A percentile compares a stretch with the other conserved stretches of the same genome.
Evolutionary conservation across 2,888 invertebrate genomes (phyloP).

Genomic region (Macrosoma leucophasiata): DNA sequence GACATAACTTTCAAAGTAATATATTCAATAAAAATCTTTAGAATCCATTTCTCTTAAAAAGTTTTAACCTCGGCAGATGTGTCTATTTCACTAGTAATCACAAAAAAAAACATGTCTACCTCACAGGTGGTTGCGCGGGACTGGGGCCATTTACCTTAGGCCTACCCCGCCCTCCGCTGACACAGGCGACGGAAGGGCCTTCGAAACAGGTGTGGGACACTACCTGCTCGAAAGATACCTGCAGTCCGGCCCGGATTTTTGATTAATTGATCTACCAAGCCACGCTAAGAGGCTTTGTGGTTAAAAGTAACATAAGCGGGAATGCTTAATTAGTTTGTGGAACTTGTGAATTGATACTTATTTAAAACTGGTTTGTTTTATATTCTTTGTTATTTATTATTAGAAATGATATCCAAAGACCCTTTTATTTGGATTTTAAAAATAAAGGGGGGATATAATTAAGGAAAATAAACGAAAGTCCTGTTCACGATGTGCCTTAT

Average conservation of each 20-base stretch:
- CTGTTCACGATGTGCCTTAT: no score
- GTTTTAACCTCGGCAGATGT: conserved; percentile 16
- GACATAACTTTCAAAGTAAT: conserved; percentile 1
- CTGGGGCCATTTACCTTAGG: conserved; percentile 37
- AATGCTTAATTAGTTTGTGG: no score
- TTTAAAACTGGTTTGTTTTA: no score
- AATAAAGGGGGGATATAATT: no score
- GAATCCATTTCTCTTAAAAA: conserved; percentile 3
- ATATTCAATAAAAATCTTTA: background rate
- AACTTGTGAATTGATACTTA: no score
- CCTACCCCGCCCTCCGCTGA: conserved; percentile 37
- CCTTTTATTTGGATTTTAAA: no score
- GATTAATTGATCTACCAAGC: no score
- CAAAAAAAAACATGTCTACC: conserved; percentile 47
- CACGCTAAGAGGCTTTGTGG: no score
- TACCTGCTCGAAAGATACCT: conserved; percentile 67
- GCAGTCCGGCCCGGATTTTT: conserved; percentile 53
- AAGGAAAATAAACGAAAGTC: no score
- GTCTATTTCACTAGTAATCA: conserved; percentile 11
- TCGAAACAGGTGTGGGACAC: conserved; percentile 55
- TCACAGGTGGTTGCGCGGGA: conserved; percentile 62
- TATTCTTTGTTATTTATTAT: no score
- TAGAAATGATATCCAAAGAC: no score
- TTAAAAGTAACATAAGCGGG: no score
- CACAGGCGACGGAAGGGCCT: conserved; percentile 42